Conservation (phyloP, 1,140 invertebrate genomes). For the Zeugodacus cucurbitae region DNA sequence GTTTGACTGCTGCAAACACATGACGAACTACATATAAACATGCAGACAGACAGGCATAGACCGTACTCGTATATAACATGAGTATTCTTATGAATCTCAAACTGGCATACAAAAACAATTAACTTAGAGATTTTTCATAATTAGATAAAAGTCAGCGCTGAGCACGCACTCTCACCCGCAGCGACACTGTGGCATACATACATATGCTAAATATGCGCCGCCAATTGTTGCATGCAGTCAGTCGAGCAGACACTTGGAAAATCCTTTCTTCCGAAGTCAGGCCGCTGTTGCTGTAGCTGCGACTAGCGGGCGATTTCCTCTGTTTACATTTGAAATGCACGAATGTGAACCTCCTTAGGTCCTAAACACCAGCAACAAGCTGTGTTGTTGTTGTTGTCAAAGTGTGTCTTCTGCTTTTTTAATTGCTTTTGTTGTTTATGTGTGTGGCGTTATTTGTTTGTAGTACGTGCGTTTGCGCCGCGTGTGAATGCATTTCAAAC, state of each 20-base stretch:
- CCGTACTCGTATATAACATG: not conserved
- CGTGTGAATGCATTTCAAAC: constrained; percentile 11
- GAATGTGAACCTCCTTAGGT: not conserved
- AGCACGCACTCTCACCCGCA: constrained; percentile 26
- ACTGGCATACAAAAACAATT: not conserved
- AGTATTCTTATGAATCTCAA: not conserved
- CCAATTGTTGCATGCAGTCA: not conserved
- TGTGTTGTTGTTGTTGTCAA: not conserved
- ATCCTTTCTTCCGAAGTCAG: not conserved
- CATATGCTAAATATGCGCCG: not conserved
- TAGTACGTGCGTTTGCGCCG: not conserved
- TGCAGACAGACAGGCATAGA: not conserved
- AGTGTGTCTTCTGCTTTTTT: not conserved
- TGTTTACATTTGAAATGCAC: constrained; percentile 29
- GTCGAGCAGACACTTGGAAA: not conserved
- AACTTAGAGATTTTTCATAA: constrained; percentile 26
- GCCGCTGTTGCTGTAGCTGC: not conserved
- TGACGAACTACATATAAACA: not conserved
- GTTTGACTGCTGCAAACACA: not conserved
- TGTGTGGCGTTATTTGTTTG: not conserved
- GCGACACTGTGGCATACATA: not conserved
- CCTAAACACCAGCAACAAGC: not conserved
- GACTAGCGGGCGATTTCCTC: not conserved
- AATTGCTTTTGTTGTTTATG: not conserved
- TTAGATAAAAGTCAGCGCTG: constrained; percentile 6